These are phyloP conservation scores for Agrilus mali DNA, from an alignment of 2,888 invertebrate genomes.

Conservation along the genomic window DNA sequence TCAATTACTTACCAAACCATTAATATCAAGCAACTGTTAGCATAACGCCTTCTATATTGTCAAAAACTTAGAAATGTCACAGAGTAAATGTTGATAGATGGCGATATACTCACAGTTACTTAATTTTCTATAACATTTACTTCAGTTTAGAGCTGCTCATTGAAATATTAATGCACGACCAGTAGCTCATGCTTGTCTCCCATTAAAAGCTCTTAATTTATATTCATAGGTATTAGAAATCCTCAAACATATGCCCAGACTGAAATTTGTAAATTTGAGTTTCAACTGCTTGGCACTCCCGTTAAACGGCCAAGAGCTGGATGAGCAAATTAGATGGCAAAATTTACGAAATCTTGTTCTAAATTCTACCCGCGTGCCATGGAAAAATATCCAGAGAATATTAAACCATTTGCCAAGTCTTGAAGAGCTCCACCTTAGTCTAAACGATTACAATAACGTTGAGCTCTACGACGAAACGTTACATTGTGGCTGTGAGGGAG, in stretches of 20 bases:
- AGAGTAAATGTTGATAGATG: no score
- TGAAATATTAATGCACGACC: no score
- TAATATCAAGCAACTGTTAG: no score
- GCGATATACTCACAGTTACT: no score
- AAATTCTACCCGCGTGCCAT: slow-evolving; percentile 77
- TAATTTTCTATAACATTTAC: no score
- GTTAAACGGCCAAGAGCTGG: slow-evolving; percentile 37
- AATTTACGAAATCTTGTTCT: slow-evolving; percentile 67
- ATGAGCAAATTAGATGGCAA: slow-evolving; percentile 35
- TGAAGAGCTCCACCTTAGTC: slow-evolving; percentile 84
- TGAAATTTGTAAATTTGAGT: slow-evolving; percentile 85
- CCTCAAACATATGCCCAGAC: slow-evolving; percentile 73
- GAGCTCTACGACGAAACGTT: slow-evolving; percentile 42
- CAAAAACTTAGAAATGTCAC: no score
- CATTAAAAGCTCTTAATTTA: no score
- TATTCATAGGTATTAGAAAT: slow-evolving; percentile 63
- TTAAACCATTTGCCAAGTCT: slow-evolving; percentile 65
- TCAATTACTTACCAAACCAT: no score
- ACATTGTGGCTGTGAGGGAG: slow-evolving; percentile 13
- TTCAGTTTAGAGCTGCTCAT: no score
- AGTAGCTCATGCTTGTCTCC: no score
- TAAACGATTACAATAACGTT: slow-evolving; percentile 76
- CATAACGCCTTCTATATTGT: no score
- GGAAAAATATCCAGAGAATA: slow-evolving; percentile 68
- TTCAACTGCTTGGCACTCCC: slow-evolving; percentile 73